A percentile compares a stretch with the other conserved stretches of the same genome.
Evolutionary conservation across 2,113 vertebrate genomes (phyloP).

Genomic region (Zonotrichia leucophrys): DNA sequence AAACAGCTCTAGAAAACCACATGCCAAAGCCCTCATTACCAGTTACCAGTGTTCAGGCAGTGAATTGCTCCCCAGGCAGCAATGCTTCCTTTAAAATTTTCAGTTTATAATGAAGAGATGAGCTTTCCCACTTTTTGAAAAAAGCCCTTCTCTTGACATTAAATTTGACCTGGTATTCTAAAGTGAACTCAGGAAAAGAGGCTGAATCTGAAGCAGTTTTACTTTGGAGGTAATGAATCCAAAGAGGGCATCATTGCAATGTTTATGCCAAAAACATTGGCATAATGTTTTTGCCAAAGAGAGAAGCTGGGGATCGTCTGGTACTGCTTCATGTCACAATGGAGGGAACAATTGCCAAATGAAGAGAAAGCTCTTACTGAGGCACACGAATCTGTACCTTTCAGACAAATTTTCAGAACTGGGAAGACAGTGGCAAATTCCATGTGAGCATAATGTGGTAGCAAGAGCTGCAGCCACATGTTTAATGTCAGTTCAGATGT

Average conservation of each 20-base stretch:
- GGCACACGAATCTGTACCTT: rapidly evolving
- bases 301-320: background rate
- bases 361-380: background rate
- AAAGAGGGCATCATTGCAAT: background rate
- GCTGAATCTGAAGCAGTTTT: background rate
- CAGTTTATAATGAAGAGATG: background rate
- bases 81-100: background rate
- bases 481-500: background rate
- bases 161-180: background rate
- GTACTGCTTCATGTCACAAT: background rate
- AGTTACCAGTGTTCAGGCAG: background rate
- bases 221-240: background rate
- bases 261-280: background rate
- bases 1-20: background rate
- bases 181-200: background rate
- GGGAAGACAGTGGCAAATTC: background rate
- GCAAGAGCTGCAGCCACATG: background rate
- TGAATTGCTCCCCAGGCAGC: background rate
- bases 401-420: background rate
- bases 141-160: background rate
- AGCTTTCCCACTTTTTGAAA: background rate
- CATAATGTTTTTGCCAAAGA: background rate
- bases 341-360: background rate
- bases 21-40: background rate
- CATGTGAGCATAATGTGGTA: background rate